Evolutionary conservation across 2,113 vertebrate species (phyloP).

Genomic region (Pica pica): DNA sequence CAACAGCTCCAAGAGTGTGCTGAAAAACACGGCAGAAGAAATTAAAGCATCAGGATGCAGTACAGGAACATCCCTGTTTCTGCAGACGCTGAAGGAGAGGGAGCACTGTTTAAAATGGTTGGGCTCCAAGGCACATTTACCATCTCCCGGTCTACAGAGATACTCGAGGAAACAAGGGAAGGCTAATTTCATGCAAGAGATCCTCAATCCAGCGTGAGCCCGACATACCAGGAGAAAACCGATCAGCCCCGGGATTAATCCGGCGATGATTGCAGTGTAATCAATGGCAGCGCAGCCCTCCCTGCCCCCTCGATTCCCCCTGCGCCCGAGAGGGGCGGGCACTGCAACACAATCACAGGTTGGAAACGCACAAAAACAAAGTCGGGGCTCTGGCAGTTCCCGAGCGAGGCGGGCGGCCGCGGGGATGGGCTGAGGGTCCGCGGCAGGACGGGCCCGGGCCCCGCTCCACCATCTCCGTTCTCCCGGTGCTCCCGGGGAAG

Average conservation of each 20-base stretch:
- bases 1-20: background rate
- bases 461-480: background rate
- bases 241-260: background rate
- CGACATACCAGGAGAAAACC: background rate
- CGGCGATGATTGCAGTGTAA: background rate
- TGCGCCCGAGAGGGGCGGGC: constrained; percentile 27
- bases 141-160: background rate
- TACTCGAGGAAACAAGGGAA: background rate
- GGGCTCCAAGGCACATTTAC: background rate
- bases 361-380: constrained; percentile 2
- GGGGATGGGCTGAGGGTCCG: background rate
- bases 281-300: constrained; percentile 8
- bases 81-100: background rate
- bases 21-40: background rate
- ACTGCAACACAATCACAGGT: constrained; percentile 8
- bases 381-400: background rate
- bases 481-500: background rate
- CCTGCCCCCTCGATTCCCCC: background rate
- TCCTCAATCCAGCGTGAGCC: background rate
- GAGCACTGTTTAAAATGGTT: constrained; percentile 6
- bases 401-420: background rate
- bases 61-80: background rate
- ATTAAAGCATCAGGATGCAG: background rate
- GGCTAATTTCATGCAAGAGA: background rate
- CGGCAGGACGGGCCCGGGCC: background rate